Conservation (phyloP, 2,888 invertebrate species). For the Cephus pygmeus region DNA sequence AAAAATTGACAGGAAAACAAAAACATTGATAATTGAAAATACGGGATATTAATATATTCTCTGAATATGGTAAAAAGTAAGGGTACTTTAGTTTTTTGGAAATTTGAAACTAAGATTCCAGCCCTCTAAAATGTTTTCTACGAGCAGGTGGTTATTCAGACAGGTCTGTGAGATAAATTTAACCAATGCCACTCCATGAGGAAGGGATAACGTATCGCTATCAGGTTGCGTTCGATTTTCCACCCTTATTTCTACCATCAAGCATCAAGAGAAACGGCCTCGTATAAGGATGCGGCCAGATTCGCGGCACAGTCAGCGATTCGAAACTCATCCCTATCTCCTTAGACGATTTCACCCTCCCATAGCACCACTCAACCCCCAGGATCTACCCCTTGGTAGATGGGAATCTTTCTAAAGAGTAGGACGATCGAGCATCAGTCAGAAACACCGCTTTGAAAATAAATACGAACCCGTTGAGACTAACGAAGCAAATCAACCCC, state of each 20-base stretch:
- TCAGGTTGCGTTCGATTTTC: not conserved
- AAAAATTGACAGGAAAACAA: not conserved
- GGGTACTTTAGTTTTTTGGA: not conserved
- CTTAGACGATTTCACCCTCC: not conserved
- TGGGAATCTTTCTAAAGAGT: not conserved
- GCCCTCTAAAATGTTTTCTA: not conserved
- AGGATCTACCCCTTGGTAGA: not conserved
- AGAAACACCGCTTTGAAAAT: slow-evolving; percentile 1
- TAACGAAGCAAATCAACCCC: not conserved
- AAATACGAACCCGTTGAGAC: not conserved
- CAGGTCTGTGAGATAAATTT: not conserved
- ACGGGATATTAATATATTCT: not conserved
- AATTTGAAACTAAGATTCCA: not conserved
- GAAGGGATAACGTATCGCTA: not conserved
- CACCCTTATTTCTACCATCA: not conserved
- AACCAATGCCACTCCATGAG: not conserved
- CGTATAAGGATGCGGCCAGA: slow-evolving; percentile 1
- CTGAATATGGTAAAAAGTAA: not conserved
- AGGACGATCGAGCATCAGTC: not conserved
- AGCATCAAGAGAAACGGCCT: not conserved
- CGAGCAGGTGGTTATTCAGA: not conserved
- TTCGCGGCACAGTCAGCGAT: not conserved
- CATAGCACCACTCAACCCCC: not conserved
- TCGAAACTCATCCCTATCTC: not conserved
- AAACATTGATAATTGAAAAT: not conserved